Evolutionary conservation across 2,113 vertebrate genomes (phyloP), one percentile per base, ranked within the genome.

Genomic region (Gymnarchus niloticus): DNA sequence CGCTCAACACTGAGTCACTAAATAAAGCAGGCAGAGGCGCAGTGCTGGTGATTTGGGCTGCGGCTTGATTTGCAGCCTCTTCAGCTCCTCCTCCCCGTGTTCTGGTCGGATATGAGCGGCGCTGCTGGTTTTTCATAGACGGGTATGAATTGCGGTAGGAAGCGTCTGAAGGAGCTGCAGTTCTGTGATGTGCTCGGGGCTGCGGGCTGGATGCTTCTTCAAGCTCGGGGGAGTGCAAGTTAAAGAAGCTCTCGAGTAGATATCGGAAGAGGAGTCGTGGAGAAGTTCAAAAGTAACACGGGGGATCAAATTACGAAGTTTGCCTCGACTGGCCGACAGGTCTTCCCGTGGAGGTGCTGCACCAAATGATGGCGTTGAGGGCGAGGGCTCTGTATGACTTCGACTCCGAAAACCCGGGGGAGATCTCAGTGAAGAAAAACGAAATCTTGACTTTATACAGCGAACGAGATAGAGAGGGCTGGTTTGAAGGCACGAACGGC

Each of bases 381-480:
- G 97, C 96, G 87, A 96, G 92, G 90, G 97, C 96, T 87, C 91
- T 98, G 87, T 99, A 99, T 84, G 97, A 98, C 91, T 99, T 99
- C 92, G 92, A 90, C 90, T 95, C 97, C 49, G 97, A 99, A 90
- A 98, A 99, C 90, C 96, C 95, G 6, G 97, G 97, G 0, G 97
- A 99, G 93, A 98, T 98, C 86, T 97, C 96, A 2, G 94, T 99
- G 89, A 88, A 92, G 56, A 97, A 98, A 92, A 95, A 95, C 83
- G 97, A 99, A 93, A 87, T 96, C 91, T 93, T 99, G 89, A 97
- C 94, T 87, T 89, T 99, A 85, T 96, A 95, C 92, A 98, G 94
- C 87, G 96, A 98, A 90, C 95, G 96, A 91, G 97, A 98, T 91
- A 95, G 97, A 91, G 97, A 98, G 85, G 97, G 97, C 81, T 98